Evolutionary conservation across 2,888 invertebrate genomes (phyloP).

Genomic region (Orthonychiurus folsomi): DNA sequence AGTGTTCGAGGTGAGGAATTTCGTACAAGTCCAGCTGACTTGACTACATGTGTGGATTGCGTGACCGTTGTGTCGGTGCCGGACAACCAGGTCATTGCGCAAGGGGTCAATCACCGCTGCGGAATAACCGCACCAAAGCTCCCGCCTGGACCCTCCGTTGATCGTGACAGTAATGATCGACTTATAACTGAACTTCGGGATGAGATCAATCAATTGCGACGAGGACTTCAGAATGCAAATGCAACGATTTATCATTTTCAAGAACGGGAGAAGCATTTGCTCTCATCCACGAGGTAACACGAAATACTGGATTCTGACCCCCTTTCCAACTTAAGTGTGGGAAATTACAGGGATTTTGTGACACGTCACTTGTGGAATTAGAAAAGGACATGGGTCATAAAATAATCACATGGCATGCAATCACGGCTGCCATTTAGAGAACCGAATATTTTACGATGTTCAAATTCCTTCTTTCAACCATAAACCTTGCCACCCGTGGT

Average conservation of each 20-base stretch:
- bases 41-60: conserved; percentile 34
- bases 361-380: too few species aligned
- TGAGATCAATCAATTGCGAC: conserved; percentile 31
- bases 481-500: background rate
- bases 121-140: background rate
- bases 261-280: conserved; percentile 17
- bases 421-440: too few species aligned
- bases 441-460: too few species aligned
- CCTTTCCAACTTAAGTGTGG: too few species aligned
- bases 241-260: conserved; percentile 30
- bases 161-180: background rate
- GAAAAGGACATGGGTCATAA: too few species aligned
- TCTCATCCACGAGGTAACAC: background rate
- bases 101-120: conserved; percentile 37
- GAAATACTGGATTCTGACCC: too few species aligned
- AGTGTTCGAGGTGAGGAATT: conserved; percentile 10
- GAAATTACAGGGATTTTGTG: too few species aligned
- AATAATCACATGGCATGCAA: too few species aligned
- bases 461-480: background rate
- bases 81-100: conserved; percentile 38
- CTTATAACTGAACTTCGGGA: conserved; percentile 24
- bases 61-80: conserved; percentile 39
- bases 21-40: background rate
- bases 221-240: conserved; percentile 27
- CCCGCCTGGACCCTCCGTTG: background rate